Evolutionary conservation across 1,140 invertebrate genomes (phyloP).

Genomic region (Drosophila fuyamai): DNA sequence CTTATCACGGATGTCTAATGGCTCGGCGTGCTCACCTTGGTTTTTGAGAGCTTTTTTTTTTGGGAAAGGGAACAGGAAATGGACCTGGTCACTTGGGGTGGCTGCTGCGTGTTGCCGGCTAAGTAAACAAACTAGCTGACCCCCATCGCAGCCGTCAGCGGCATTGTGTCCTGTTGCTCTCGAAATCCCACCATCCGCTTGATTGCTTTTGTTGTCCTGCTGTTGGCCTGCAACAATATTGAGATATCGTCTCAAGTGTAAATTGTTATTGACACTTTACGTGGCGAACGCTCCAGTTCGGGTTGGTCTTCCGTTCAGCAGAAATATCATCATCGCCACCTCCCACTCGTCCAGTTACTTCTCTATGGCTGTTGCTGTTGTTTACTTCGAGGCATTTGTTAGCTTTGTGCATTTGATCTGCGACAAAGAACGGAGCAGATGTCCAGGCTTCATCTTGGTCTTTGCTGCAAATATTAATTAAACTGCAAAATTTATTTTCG

Average conservation of each 20-base stretch:
- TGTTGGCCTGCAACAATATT: slow-evolving; percentile 75
- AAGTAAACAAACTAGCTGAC: slow-evolving; percentile 57
- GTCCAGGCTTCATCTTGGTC: slow-evolving; percentile 2
- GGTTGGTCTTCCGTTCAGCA: slow-evolving; percentile 17
- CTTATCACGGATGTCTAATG: slow-evolving; percentile 9
- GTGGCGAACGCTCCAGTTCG: slow-evolving; percentile 29
- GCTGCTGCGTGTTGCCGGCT: slow-evolving; percentile 31
- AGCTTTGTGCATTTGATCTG: slow-evolving; percentile 64
- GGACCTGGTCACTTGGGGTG: slow-evolving; percentile 11
- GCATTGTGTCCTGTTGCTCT: slow-evolving; percentile 37
- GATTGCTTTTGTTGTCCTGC: slow-evolving; percentile 46
- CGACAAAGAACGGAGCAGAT: slow-evolving; percentile 23
- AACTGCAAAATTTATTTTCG: slow-evolving; percentile 37
- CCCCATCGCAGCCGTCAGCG: slow-evolving; percentile 3
- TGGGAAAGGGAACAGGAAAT: not conserved
- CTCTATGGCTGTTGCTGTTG: slow-evolving; percentile 28
- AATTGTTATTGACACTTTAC: slow-evolving; percentile 81
- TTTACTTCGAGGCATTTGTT: slow-evolving; percentile 56
- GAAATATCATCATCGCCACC: slow-evolving; percentile 65
- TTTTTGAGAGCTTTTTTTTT: slow-evolving; percentile 6
- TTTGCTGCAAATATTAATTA: slow-evolving; percentile 32
- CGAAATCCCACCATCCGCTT: slow-evolving; percentile 14
- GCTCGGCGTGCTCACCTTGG: not conserved
- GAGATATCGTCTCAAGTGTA: slow-evolving; percentile 82
- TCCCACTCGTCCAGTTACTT: slow-evolving; percentile 27